These are phyloP conservation scores for Andrena bucephala DNA, from an alignment of 2,888 invertebrate species.

Conservation along the genomic window DNA sequence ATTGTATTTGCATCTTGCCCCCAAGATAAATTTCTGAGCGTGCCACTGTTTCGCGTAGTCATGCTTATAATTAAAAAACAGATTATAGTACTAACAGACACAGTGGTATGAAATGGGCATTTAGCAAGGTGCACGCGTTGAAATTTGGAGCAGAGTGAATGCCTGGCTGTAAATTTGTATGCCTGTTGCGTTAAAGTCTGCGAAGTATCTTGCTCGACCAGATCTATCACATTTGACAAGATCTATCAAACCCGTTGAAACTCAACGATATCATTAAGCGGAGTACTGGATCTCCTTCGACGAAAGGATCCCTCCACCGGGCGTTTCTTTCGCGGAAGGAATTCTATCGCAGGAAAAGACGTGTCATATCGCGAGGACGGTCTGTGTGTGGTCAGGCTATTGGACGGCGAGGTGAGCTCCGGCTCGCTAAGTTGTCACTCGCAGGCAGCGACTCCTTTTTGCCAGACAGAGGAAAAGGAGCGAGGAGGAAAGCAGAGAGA, in stretches of 20 bases:
- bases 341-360: slow-evolving; percentile 68
- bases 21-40: no score
- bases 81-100: background rate
- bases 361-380: slow-evolving; percentile 74
- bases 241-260: slow-evolving; percentile 59
- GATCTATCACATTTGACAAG: slow-evolving; percentile 60
- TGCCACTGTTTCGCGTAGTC: no score
- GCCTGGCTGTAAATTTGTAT: slow-evolving; percentile 22
- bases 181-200: slow-evolving; percentile 30
- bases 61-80: no score
- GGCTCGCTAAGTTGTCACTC: slow-evolving; percentile 84
- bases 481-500: slow-evolving; percentile 53
- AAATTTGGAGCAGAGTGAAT: background rate
- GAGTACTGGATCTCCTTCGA: slow-evolving; percentile 48
- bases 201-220: slow-evolving; percentile 37
- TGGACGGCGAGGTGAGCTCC: slow-evolving; percentile 80
- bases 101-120: no score
- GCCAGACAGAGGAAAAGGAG: slow-evolving; percentile 60
- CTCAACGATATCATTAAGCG: slow-evolving; percentile 63
- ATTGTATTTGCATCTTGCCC: no score
- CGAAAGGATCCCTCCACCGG: slow-evolving; percentile 53
- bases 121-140: background rate
- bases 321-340: slow-evolving; percentile 69
- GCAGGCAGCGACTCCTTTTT: slow-evolving; percentile 82
- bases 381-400: slow-evolving; percentile 75